Evolutionary conservation across 1,140 invertebrate genomes (phyloP).

Genomic region (Grapholita molesta): DNA sequence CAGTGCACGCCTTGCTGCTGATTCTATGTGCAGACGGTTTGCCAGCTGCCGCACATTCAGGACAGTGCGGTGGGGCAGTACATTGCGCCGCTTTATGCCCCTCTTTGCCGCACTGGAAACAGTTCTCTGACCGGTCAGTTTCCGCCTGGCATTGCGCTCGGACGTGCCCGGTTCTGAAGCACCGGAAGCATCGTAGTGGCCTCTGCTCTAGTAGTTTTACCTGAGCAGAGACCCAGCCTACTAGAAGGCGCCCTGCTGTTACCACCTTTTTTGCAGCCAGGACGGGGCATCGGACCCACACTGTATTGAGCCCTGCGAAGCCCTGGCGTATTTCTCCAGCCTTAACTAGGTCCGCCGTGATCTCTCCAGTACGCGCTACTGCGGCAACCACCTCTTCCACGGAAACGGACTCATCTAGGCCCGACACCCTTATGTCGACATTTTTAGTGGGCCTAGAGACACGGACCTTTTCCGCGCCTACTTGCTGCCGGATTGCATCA

Average conservation of each 20-base stretch:
- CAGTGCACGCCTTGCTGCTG: too few species aligned
- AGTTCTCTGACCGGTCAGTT: not conserved
- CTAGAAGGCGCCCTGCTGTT: not conserved
- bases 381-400: conserved; percentile 23
- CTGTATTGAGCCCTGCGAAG: not conserved
- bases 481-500: not conserved
- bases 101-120: not conserved
- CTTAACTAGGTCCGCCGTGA: conserved; percentile 14
- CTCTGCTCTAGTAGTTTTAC: conserved; percentile 19
- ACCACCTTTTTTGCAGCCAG: conserved; percentile 6
- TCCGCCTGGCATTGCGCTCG: not conserved
- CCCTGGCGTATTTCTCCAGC: conserved; percentile 23
- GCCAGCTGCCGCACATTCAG: too few species aligned
- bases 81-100: not conserved
- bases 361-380: too few species aligned
- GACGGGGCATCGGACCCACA: conserved; percentile 23
- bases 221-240: not conserved
- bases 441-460: conserved; percentile 23
- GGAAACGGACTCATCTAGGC: conserved; percentile 26
- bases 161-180: not conserved
- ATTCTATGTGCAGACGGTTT: too few species aligned
- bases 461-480: conserved; percentile 4
- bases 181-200: conserved; percentile 30
- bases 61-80: not conserved
- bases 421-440: conserved; percentile 24